Percentiles rank a stretch among this genome's conserved stretches.
Conservation (phyloP, 53 echinoderm and acorn worm species). For the Zoroaster sp. region DNA sequence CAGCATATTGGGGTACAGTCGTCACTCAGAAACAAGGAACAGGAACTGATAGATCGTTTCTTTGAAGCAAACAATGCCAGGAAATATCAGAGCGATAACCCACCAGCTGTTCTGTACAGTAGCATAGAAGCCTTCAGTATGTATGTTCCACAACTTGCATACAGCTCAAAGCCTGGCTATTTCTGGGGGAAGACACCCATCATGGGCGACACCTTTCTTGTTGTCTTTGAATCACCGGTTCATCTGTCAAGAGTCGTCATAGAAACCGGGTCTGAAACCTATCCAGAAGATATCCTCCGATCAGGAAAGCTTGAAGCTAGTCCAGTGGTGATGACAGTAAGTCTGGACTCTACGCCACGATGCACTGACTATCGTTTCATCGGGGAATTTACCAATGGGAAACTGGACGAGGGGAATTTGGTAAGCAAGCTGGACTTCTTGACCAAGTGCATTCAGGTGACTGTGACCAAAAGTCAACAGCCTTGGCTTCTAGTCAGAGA, state of each 20-base stretch:
- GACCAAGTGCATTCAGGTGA: slow-evolving; percentile 69
- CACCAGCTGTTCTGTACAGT: slow-evolving; percentile 79
- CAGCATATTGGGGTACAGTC: slow-evolving; percentile 89
- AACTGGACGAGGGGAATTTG: slow-evolving; percentile 63
- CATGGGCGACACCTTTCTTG: slow-evolving; percentile 58
- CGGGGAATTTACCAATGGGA: slow-evolving; percentile 65
- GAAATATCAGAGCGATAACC: slow-evolving; percentile 73
- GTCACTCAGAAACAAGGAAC: slow-evolving; percentile 80
- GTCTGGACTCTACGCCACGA: slow-evolving; percentile 28
- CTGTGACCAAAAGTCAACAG: slow-evolving; percentile 67
- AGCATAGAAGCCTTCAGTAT: slow-evolving; percentile 86
- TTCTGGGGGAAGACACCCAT: slow-evolving; percentile 88
- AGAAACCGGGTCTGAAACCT: slow-evolving; percentile 71
- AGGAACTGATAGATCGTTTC: slow-evolving; percentile 68
- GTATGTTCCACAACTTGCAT: slow-evolving; percentile 80
- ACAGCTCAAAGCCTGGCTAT: slow-evolving; percentile 84
- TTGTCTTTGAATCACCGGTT: slow-evolving; percentile 74
- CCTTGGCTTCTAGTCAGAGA: slow-evolving; percentile 82
- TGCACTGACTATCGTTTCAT: slow-evolving; percentile 71
- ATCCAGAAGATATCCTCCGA: slow-evolving; percentile 72
- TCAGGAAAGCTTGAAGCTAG: slow-evolving; percentile 73
- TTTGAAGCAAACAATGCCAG: slow-evolving; percentile 72
- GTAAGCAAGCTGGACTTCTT: slow-evolving; percentile 23
- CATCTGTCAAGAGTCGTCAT: slow-evolving; percentile 67
- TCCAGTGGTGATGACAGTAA: neutral